These are phyloP conservation scores for Burhinus oedicnemus DNA, from an alignment of 2,113 vertebrate genomes.

Conservation along the genomic window DNA sequence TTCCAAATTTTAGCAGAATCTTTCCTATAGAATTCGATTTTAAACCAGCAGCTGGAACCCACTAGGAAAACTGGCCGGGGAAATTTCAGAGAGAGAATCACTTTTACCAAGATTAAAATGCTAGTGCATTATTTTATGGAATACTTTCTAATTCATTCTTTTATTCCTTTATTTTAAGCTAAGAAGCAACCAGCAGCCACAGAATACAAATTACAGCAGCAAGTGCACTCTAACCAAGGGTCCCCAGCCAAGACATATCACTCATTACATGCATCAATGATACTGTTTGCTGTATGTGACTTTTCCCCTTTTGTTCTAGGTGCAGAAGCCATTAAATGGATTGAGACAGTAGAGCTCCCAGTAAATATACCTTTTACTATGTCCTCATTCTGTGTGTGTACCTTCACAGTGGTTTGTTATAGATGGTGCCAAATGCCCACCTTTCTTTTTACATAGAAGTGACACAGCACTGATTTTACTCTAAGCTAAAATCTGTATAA, in stretches of 20 bases:
- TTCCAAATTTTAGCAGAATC: not conserved
- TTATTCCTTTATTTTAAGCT: constrained; percentile 38
- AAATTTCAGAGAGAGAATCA: not conserved
- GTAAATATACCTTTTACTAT: constrained; percentile 13
- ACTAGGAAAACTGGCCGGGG: not conserved
- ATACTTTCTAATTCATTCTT: not conserved
- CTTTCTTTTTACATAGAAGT: not conserved
- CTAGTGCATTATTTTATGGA: not conserved
- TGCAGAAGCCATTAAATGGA: constrained; percentile 40
- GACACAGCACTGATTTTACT: not conserved
- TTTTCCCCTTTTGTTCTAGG: constrained; percentile 53
- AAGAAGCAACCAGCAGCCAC: not conserved
- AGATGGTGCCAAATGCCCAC: not conserved
- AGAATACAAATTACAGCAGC: constrained; percentile 44
- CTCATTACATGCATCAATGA: constrained; percentile 57
- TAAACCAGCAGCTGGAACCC: not conserved
- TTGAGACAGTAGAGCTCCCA: not conserved
- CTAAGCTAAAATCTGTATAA: not conserved
- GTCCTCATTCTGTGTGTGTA: not conserved
- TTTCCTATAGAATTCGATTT: not conserved
- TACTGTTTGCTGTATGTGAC: constrained; percentile 25
- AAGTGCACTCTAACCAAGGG: constrained; percentile 27
- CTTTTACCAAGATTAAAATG: not conserved
- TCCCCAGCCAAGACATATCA: constrained; percentile 46
- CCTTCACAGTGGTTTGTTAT: not conserved